phyloP scores from a whole-genome alignment of 2,797 vertebrate species.

The Protonibea diacanthus region DNA sequence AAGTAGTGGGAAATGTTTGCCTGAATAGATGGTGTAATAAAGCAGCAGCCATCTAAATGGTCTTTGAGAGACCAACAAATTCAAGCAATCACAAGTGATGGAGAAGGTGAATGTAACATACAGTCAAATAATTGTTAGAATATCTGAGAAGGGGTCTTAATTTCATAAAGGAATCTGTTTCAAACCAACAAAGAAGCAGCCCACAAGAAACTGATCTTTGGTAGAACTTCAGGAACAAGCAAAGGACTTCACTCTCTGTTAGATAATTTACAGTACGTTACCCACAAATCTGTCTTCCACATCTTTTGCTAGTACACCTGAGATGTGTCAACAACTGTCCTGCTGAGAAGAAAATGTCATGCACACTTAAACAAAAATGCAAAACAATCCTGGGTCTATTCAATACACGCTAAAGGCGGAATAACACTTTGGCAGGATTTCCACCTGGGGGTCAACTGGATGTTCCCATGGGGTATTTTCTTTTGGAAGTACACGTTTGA shows the following conservation, averaged over 20 bases:
- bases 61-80: background rate
- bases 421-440: slow-evolving; percentile 31
- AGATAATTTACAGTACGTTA: background rate
- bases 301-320: slow-evolving; percentile 15
- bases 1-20: background rate
- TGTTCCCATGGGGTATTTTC: slow-evolving; percentile 51
- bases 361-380: slow-evolving; percentile 67
- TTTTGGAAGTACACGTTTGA: slow-evolving; percentile 46
- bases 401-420: slow-evolving; percentile 11
- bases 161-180: background rate
- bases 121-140: background rate
- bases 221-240: background rate
- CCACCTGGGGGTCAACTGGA: slow-evolving; percentile 41
- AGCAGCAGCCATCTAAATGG: background rate
- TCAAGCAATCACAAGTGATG: background rate
- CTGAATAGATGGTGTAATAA: background rate
- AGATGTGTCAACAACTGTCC: slow-evolving; percentile 36
- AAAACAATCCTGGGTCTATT: slow-evolving; percentile 59
- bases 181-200: background rate
- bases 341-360: slow-evolving; percentile 52
- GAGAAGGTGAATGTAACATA: background rate
- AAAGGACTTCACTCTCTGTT: background rate
- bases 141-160: background rate
- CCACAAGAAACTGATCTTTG: background rate
- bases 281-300: slow-evolving; percentile 42